These are phyloP conservation scores for Platyscapa corneri DNA, from an alignment of 1,140 invertebrate genomes.

Conservation along the genomic window DNA sequence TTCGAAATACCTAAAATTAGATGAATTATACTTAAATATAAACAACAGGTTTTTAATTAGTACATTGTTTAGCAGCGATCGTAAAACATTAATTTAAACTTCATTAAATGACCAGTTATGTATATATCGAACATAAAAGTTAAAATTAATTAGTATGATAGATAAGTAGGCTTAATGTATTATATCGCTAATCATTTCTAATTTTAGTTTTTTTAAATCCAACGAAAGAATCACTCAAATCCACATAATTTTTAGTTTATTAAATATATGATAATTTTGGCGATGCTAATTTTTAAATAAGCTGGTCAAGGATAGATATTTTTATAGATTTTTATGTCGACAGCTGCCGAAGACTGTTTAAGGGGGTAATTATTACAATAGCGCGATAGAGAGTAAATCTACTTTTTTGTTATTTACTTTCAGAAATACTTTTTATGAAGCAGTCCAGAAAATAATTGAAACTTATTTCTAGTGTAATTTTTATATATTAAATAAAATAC, in stretches of 20 bases:
- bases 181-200: neutral
- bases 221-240: too few species aligned
- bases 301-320: conserved; percentile 12
- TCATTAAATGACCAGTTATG: neutral
- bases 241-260: neutral
- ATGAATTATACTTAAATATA: neutral
- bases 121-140: neutral
- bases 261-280: neutral
- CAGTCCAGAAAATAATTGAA: neutral
- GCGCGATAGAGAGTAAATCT: neutral
- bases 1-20: neutral
- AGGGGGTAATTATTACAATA: conserved; percentile 14
- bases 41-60: neutral
- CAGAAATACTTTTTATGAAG: conserved; percentile 13
- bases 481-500: neutral
- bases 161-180: neutral
- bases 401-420: conserved; percentile 13
- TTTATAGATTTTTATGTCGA: conserved; percentile 23
- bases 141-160: neutral
- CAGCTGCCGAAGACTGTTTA: conserved; percentile 31
- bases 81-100: neutral
- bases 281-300: conserved; percentile 6
- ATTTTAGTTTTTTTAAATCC: neutral
- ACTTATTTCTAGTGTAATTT: neutral
- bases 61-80: neutral